Evolutionary conservation across 2,888 invertebrate species (phyloP).

Genomic region (Oxyteleia sp.): DNA sequence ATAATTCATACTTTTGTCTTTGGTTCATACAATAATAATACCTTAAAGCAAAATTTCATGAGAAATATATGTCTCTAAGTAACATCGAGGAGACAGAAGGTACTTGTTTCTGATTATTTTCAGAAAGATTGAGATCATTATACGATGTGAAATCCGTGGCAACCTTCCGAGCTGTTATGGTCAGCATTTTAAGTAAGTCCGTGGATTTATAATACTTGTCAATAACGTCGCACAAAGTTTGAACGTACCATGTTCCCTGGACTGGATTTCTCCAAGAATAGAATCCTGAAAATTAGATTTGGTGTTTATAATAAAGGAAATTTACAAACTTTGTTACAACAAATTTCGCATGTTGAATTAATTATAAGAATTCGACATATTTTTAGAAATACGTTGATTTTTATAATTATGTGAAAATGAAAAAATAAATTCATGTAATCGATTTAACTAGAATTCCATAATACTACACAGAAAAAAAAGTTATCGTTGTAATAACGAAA

Average conservation of each 20-base stretch:
- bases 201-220: slow-evolving; percentile 86
- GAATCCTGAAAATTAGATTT: slow-evolving; percentile 87
- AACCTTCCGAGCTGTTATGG: slow-evolving; percentile 88
- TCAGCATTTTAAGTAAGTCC: slow-evolving; percentile 89
- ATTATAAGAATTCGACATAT: too few species aligned
- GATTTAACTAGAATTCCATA: too few species aligned
- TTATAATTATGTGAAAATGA: slow-evolving; percentile 13
- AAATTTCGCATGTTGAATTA: too few species aligned
- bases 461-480: too few species aligned
- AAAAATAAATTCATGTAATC: too few species aligned
- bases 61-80: slow-evolving; percentile 87
- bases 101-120: slow-evolving; percentile 88
- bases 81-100: slow-evolving; percentile 88
- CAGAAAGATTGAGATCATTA: slow-evolving; percentile 76
- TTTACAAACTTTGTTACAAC: too few species aligned
- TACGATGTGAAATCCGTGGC: slow-evolving; percentile 88
- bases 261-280: slow-evolving; percentile 89
- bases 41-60: too few species aligned
- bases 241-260: slow-evolving; percentile 90
- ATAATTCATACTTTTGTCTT: too few species aligned
- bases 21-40: too few species aligned
- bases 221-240: slow-evolving; percentile 88
- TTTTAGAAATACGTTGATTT: too few species aligned
- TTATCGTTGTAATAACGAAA: too few species aligned
- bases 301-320: too few species aligned